Conservation (phyloP, 1,140 invertebrate species). For the Brachionus asplanchnoidis region DNA sequence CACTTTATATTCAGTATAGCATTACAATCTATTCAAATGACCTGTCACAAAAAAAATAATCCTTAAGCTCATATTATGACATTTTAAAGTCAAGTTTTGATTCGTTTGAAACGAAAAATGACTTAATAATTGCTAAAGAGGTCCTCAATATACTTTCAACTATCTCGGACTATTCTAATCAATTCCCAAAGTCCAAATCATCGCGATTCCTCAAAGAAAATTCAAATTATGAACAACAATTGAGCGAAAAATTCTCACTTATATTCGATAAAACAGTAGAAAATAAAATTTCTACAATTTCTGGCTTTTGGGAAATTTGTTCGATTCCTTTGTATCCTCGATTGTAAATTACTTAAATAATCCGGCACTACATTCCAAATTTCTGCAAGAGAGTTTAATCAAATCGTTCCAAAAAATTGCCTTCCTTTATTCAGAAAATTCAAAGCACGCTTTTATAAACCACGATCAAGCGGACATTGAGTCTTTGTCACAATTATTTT, state of each 20-base stretch:
- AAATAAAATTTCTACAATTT: background rate
- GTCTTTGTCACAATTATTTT: background rate
- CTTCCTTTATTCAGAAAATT: background rate
- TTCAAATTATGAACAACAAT: background rate
- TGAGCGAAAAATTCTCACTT: background rate
- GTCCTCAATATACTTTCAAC: background rate
- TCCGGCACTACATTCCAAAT: background rate
- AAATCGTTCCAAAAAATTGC: background rate
- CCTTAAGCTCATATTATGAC: background rate
- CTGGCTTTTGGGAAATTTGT: slow-evolving; percentile 10
- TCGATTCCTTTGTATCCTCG: background rate
- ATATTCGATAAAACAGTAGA: background rate
- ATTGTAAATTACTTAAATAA: background rate
- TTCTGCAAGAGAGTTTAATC: background rate
- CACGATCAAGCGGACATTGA: slow-evolving; percentile 2
- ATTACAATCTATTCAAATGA: background rate
- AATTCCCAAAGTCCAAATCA: background rate
- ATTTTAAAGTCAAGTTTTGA: background rate
- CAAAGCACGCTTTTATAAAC: background rate
- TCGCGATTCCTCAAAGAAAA: background rate
- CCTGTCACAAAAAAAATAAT: background rate
- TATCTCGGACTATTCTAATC: background rate
- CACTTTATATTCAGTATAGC: background rate
- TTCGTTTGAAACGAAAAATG: background rate
- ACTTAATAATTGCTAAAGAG: background rate